Percentiles rank a stretch among this genome's conserved stretches.
These are phyloP conservation scores for Bursaphelenchus okinawaensis DNA, from an alignment of 2,888 invertebrate genomes.

Conservation along the genomic window DNA sequence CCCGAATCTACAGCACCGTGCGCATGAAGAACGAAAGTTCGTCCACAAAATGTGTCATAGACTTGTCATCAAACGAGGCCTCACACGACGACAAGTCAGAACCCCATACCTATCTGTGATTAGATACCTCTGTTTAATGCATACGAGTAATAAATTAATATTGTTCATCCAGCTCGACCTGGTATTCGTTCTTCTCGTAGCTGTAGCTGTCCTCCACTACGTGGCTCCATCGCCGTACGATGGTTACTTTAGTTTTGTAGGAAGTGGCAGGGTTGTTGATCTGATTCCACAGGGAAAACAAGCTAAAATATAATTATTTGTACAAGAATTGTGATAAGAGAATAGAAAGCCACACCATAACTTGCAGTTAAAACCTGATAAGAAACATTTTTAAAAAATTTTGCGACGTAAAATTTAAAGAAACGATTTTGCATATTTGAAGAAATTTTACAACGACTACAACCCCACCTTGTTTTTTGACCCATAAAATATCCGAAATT, in stretches of 20 bases:
- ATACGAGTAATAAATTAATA: constrained; percentile 1
- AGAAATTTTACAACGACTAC: no score
- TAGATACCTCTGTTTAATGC: not conserved
- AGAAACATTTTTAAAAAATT: no score
- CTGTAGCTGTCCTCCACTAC: constrained; percentile 32
- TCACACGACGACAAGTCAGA: not conserved
- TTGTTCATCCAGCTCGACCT: constrained; percentile 33
- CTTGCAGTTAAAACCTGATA: no score
- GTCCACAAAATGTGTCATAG: not conserved
- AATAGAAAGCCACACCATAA: no score
- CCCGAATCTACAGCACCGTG: not conserved
- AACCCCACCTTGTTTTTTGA: no score
- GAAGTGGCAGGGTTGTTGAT: not conserved
- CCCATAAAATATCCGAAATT: not conserved
- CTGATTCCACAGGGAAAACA: constrained; percentile 2
- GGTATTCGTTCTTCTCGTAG: constrained; percentile 32
- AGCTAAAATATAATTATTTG: not conserved
- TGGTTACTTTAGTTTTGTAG: constrained; percentile 11
- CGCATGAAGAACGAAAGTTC: not conserved
- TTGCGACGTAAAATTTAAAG: no score
- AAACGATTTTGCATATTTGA: no score
- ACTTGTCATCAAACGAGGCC: not conserved
- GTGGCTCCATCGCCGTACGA: constrained; percentile 31
- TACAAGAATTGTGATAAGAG: no score
- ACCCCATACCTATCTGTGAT: not conserved